Conservation (phyloP, 1,140 invertebrate species). For the Diachasma alloeum region DNA sequence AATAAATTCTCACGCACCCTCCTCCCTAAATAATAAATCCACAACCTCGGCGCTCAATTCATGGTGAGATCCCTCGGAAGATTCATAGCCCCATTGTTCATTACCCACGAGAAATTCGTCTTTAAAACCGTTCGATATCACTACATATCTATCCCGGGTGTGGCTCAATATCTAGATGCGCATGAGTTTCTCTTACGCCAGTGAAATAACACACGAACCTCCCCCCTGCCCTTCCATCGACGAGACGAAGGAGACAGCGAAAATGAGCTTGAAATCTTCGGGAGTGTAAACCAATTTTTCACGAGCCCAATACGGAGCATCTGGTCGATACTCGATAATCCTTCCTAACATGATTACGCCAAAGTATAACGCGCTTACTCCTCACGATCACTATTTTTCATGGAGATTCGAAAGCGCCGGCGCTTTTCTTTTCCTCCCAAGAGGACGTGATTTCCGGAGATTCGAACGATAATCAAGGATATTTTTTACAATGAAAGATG, state of each 20-base stretch:
- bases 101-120: no score
- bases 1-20: neutral
- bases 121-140: neutral
- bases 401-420: neutral
- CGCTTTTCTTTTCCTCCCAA: neutral
- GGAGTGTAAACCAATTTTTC: neutral
- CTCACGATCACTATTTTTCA: neutral
- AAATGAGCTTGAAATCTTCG: neutral
- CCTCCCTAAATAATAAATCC: neutral
- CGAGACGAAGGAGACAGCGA: neutral
- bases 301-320: neutral
- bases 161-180: constrained; percentile 28
- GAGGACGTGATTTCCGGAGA: neutral
- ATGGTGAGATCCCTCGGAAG: no score
- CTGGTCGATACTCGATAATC: neutral
- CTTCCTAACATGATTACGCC: neutral
- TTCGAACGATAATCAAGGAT: neutral
- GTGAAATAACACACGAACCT: neutral
- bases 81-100: no score
- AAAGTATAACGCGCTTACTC: neutral
- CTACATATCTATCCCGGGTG: constrained; percentile 12
- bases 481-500: no score
- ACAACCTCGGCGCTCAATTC: neutral
- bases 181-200: constrained; percentile 23
- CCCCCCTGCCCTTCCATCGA: no score